phyloP scores from a whole-genome alignment of 2,797 vertebrate species.

The Chelon auratus region DNA sequence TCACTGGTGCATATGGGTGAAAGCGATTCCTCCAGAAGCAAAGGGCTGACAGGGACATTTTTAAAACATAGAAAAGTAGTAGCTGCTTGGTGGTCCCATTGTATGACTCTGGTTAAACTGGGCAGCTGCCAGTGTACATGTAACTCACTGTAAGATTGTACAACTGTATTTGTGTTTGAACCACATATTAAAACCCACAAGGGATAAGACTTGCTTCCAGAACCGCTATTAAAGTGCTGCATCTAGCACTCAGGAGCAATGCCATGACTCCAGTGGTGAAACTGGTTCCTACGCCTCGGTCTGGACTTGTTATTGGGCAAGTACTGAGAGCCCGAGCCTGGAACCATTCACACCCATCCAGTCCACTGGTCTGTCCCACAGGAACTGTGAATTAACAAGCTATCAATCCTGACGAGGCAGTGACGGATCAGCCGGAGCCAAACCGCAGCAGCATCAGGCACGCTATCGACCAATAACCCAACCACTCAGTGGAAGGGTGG shows the following conservation, averaged over 20 bases:
- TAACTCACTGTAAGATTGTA: conserved; percentile 39
- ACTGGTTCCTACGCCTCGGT: not conserved
- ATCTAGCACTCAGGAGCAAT: conserved; percentile 7
- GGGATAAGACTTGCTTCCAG: conserved; percentile 42
- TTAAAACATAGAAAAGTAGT: no score
- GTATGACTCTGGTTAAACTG: conserved; percentile 44
- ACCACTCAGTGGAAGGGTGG: conserved; percentile 45
- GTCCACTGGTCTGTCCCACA: conserved; percentile 53
- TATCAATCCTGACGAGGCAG: conserved; percentile 64
- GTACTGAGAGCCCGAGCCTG: conserved; percentile 21
- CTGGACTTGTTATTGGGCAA: conserved; percentile 28
- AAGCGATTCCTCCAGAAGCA: conserved; percentile 6
- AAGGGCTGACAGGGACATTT: not conserved
- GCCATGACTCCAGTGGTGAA: conserved; percentile 26
- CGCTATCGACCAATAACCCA: conserved; percentile 55
- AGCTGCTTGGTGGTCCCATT: conserved; percentile 42
- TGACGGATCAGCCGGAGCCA: conserved; percentile 57
- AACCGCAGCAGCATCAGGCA: conserved; percentile 66
- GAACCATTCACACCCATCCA: conserved; percentile 55
- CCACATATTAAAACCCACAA: conserved; percentile 64
- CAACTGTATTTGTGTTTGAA: conserved; percentile 50
- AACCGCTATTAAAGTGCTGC: conserved; percentile 30
- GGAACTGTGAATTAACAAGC: conserved; percentile 63
- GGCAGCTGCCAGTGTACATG: conserved; percentile 44
- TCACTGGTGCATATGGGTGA: no score